Percentiles rank a stretch among this genome's conserved stretches.
Conservation (phyloP, 2,113 vertebrate species). For the Hypomesus transpacificus region DNA sequence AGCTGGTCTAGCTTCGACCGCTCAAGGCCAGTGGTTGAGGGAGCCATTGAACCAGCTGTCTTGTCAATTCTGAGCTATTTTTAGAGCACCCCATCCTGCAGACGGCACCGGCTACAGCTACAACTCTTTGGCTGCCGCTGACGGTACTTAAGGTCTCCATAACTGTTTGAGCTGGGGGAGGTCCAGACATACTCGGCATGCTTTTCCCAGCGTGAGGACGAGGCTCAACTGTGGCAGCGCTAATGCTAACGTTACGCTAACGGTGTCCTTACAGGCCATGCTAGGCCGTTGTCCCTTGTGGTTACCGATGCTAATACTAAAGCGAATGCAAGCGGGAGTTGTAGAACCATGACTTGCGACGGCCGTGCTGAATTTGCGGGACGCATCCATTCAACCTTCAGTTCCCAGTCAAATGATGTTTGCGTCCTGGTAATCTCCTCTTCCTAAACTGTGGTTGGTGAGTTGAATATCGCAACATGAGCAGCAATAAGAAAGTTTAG, state of each 20-base stretch:
- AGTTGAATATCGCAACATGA: no score
- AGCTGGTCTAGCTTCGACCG: slow-evolving; percentile 48
- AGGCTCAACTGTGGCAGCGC: slow-evolving; percentile 27
- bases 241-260: neutral
- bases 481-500: no score
- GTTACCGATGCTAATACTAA: no score
- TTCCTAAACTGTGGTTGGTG: no score
- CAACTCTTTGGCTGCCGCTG: slow-evolving; percentile 17
- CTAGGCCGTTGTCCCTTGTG: no score
- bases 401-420: no score
- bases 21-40: slow-evolving; percentile 53
- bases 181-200: slow-evolving; percentile 37
- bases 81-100: slow-evolving; percentile 58
- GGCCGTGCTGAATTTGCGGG: no score
- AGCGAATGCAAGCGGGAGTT: neutral
- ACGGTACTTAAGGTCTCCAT: slow-evolving; percentile 43
- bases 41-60: slow-evolving; percentile 69
- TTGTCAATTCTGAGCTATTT: slow-evolving; percentile 78
- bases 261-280: neutral
- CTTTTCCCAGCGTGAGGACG: slow-evolving; percentile 39
- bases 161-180: slow-evolving; percentile 15
- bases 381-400: no score
- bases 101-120: slow-evolving; percentile 57
- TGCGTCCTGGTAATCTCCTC: no score
- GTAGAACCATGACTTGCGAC: no score